Conservation (phyloP, 2,888 invertebrate genomes). For the Dryadula phaetusa region DNA sequence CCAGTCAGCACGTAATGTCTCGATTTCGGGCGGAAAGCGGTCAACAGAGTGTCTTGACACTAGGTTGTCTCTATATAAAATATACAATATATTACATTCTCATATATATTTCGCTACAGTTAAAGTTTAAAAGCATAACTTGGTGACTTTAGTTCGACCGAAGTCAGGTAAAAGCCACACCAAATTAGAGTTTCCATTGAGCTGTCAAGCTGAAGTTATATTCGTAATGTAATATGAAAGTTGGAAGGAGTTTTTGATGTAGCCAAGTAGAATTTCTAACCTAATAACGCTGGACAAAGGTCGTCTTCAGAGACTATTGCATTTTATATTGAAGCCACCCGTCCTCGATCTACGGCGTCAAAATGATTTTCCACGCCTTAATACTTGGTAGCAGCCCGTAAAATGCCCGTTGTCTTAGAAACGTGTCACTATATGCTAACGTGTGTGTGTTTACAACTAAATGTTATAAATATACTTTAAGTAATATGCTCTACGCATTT, state of each 20-base stretch:
- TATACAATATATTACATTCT: no score
- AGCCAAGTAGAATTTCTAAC: slow-evolving; percentile 19
- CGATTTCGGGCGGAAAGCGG: no score
- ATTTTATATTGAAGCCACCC: slow-evolving; percentile 17
- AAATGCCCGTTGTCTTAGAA: neutral
- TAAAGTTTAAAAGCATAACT: neutral
- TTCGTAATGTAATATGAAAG: slow-evolving; percentile 15
- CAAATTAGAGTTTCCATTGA: neutral
- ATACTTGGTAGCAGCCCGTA: neutral
- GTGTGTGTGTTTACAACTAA: no score
- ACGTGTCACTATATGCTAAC: neutral
- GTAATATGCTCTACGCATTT: no score
- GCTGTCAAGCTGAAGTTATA: slow-evolving; percentile 6
- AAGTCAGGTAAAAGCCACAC: neutral
- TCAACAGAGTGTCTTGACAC: no score
- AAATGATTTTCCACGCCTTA: slow-evolving; percentile 4
- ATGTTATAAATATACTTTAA: no score
- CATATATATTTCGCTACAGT: neutral
- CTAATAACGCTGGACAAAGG: slow-evolving; percentile 21
- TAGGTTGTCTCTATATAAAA: no score
- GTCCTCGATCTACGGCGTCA: slow-evolving; percentile 3
- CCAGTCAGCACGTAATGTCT: no score
- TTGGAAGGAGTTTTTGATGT: slow-evolving; percentile 24
- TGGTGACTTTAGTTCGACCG: neutral
- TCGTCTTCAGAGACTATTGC: slow-evolving; percentile 20